A percentile compares a stretch with the other conserved stretches of the same genome.
Conservation (phyloP, 2,888 invertebrate genomes). For the Xestia c-nigrum region DNA sequence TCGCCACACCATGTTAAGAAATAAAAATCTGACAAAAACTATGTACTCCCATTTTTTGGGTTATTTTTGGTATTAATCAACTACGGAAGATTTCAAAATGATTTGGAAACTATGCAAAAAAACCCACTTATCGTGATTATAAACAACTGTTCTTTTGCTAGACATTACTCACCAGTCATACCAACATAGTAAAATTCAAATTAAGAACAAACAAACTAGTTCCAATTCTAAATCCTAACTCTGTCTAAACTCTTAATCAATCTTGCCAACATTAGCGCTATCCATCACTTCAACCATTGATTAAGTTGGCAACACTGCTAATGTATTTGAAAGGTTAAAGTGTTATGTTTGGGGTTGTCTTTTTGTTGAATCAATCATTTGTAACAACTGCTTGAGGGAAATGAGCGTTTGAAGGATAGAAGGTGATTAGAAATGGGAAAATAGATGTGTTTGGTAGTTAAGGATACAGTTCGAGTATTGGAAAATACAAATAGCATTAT, state of each 20-base stretch:
- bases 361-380: constrained; percentile 54
- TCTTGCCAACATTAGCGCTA: constrained; percentile 47
- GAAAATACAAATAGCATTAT: background rate
- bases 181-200: constrained; percentile 31
- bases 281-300: constrained; percentile 57
- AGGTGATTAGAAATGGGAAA: constrained; percentile 32
- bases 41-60: background rate
- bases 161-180: constrained; percentile 7
- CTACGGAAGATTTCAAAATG: background rate
- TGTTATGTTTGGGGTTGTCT: constrained; percentile 28
- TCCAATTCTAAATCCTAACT: constrained; percentile 45
- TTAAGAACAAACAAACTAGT: constrained; percentile 39
- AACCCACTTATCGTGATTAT: background rate
- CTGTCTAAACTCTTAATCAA: constrained; percentile 47
- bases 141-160: background rate
- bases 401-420: constrained; percentile 35
- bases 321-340: constrained; percentile 56
- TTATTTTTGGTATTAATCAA: background rate
- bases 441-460: background rate
- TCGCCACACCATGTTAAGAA: background rate
- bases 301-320: constrained; percentile 55
- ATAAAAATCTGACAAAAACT: background rate
- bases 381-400: constrained; percentile 26
- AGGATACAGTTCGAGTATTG: background rate
- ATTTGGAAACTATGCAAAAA: background rate